These are phyloP conservation scores for Leucoraja ocellata DNA, from an alignment of 2,797 vertebrate species.

Conservation along the genomic window DNA sequence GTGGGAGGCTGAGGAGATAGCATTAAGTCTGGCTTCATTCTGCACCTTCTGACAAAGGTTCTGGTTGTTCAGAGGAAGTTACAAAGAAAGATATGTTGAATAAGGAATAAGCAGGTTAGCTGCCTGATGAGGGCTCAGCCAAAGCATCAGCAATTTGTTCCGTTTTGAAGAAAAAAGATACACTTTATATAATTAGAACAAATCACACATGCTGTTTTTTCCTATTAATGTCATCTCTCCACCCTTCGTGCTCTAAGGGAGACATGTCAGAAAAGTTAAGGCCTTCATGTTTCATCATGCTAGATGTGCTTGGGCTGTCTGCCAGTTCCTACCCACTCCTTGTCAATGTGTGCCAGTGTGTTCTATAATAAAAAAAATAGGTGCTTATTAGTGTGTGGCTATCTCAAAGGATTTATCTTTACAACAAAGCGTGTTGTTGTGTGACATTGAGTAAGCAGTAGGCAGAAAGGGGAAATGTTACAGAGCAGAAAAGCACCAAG, in stretches of 20 bases:
- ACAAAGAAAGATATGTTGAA: background rate
- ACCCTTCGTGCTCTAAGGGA: background rate
- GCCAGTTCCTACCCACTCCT: background rate
- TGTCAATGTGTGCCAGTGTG: background rate
- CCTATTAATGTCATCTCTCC: background rate
- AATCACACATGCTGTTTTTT: background rate
- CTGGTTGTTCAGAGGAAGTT: background rate
- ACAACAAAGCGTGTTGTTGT: background rate
- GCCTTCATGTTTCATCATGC: background rate
- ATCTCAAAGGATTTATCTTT: background rate
- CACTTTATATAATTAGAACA: background rate
- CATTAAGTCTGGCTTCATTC: background rate
- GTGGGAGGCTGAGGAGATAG: background rate
- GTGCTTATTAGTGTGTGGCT: background rate
- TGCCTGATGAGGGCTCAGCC: background rate
- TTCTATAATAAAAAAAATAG: background rate
- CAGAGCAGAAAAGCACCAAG: background rate
- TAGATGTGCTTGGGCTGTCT: background rate
- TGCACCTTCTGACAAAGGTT: background rate
- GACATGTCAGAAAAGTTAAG: background rate
- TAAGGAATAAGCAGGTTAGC: background rate
- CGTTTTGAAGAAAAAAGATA: background rate
- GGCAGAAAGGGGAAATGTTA: background rate
- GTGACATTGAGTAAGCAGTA: background rate
- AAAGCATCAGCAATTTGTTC: background rate